A percentile compares a stretch with the other conserved stretches of the same genome.
Conservation (phyloP, 2,113 vertebrate species). For the Rhinopithecus roxellana region DNA sequence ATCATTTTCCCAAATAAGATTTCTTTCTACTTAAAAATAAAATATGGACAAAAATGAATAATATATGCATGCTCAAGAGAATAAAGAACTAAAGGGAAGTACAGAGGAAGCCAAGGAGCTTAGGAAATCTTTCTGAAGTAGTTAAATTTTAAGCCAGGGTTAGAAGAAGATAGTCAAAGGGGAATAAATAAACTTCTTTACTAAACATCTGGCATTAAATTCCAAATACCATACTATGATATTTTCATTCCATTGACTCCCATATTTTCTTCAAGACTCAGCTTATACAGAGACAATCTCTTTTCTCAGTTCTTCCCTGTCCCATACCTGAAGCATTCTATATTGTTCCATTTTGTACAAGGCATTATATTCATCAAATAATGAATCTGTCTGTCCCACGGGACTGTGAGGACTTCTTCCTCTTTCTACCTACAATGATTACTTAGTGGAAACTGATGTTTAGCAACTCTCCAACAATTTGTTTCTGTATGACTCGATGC, state of each 20-base stretch:
- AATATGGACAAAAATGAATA: background rate
- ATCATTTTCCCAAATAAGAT: background rate
- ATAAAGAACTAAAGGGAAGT: background rate
- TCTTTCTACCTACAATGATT: background rate
- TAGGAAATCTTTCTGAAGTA: background rate
- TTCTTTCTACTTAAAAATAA: background rate
- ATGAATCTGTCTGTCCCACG: background rate
- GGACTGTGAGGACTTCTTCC: background rate
- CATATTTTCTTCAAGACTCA: background rate
- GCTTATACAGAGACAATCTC: background rate
- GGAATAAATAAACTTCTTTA: background rate
- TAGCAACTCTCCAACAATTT: background rate
- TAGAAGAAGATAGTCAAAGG: background rate
- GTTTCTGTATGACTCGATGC: background rate
- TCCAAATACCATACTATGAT: background rate
- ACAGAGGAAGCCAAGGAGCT: background rate
- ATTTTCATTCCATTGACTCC: background rate
- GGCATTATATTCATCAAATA: fast-evolving
- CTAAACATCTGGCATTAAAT: background rate
- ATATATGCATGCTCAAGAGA: background rate
- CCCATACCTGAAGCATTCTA: background rate
- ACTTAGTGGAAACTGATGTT: background rate
- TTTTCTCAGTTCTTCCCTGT: background rate
- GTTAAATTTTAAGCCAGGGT: background rate
- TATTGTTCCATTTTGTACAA: too few species aligned